Evolutionary conservation across 1,140 invertebrate species (phyloP).

Genomic region (Teleogryllus occipitalis): DNA sequence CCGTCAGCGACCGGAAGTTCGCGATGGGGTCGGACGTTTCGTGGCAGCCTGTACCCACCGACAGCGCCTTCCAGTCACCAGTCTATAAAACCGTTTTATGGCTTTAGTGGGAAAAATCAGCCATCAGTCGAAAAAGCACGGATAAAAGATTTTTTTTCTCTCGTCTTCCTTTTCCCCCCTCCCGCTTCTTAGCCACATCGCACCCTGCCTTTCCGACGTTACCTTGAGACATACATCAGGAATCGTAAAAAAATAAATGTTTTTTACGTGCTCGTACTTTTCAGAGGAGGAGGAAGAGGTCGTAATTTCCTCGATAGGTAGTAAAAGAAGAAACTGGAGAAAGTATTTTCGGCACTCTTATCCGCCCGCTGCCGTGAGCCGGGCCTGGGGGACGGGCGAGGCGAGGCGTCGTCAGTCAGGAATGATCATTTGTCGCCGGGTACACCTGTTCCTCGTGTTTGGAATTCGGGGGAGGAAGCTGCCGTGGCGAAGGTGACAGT

Average conservation of each 20-base stretch:
- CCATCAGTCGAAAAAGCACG: neutral
- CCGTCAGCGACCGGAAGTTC: too few relatives aligned
- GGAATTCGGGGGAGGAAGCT: too few relatives aligned
- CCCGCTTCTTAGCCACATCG: neutral
- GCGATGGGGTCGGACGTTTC: neutral
- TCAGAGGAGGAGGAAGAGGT: neutral
- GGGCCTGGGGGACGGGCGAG: too few relatives aligned
- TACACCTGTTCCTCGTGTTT: too few relatives aligned
- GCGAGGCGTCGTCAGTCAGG: too few relatives aligned
- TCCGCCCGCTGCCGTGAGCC: too few relatives aligned
- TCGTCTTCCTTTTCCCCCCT: neutral
- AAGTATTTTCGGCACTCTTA: too few relatives aligned
- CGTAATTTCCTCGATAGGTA: neutral
- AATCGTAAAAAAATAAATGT: slow-evolving; percentile 3
- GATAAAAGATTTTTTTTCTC: neutral
- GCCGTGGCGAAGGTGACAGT: too few relatives aligned
- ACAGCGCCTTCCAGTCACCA: neutral
- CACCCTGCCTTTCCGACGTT: neutral
- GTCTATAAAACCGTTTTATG: neutral
- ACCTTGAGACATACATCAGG: neutral
- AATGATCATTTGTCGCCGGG: too few relatives aligned
- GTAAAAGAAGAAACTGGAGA: neutral
- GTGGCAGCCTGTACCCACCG: neutral
- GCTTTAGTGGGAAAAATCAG: neutral
- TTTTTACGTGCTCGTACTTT: neutral